Evolutionary conservation across 2,113 vertebrate genomes (phyloP), one percentile per base, ranked within the genome.

Genomic region (Acinonyx jubatus): DNA sequence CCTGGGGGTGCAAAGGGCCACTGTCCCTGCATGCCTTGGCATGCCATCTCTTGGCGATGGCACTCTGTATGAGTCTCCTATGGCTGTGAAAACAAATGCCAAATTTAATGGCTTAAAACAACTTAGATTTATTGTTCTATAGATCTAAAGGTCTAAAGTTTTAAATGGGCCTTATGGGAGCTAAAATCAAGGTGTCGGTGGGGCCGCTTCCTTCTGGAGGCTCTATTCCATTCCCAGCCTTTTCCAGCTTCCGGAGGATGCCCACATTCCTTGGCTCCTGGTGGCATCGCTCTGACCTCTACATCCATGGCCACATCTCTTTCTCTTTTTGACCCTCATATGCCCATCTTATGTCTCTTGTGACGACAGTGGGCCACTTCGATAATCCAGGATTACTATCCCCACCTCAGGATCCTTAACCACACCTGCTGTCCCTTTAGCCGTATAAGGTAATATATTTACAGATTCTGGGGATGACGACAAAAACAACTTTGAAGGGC

Each of bases 181-280:
- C 15, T 48, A 57, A 79, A n/a, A 31, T 23, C 27, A 82, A 50
- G 18, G 68, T 14, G 3, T 31, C 4, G 27, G 21, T 4, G 29
- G 36, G 50, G 33, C 15, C 29, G 31, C 19, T 8, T 66, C 16
- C 69, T 68, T 50, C 5, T 52, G 69, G 38, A 38, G 68, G 33
- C 29, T 66, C 63, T 29, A 11, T 19, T 38, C 16, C 7, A 15
- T 10, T 11, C 8, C 10, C 66, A 25, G 71, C 41, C 9, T 52
- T 66, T 65, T 52, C 41, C 12, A 52, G 52, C 12, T 45, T 18
- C 48, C 9, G 41, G 63, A 68, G 29, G 14, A n/a, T 29, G 2
- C 36, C 15, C 38, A 15, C 15, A 0, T 38, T 23, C 57, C 29
- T 15, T 23, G 29, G 65, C 12, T 78, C 2, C 2, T 0, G 7